phyloP scores from a whole-genome alignment of 2,113 vertebrate genomes.

The Corvus cornix region DNA sequence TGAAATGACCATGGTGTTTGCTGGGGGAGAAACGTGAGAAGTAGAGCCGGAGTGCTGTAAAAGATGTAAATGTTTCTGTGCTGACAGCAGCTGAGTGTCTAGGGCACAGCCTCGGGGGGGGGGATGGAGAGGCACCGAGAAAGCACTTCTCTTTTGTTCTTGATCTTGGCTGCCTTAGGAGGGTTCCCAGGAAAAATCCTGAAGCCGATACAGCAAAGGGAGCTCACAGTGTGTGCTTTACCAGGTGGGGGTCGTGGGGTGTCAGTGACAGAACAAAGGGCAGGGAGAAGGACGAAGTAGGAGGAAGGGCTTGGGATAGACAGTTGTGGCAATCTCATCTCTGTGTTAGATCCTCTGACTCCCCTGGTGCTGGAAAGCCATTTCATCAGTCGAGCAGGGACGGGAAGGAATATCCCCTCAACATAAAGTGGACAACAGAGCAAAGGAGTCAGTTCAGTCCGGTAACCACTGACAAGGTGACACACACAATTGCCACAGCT shows the following conservation, averaged over 20 bases:
- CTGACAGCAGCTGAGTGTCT: constrained; percentile 80
- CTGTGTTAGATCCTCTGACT: constrained; percentile 39
- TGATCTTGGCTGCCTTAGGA: constrained; percentile 72
- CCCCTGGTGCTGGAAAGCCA: neutral
- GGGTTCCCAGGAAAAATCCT: constrained; percentile 33
- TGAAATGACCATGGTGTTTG: constrained; percentile 5
- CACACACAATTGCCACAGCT: neutral
- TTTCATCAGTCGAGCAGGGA: neutral
- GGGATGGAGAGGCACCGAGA: constrained; percentile 51
- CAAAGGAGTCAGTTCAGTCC: neutral
- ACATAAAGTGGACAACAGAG: neutral
- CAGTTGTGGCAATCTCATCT: constrained; percentile 52
- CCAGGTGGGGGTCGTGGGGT: neutral
- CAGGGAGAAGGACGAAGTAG: neutral
- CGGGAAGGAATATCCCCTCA: neutral
- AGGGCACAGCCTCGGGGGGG: constrained; percentile 67
- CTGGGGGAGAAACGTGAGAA: constrained; percentile 40
- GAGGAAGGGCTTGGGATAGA: constrained; percentile 53
- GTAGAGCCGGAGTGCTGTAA: constrained; percentile 54
- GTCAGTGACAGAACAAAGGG: constrained; percentile 29
- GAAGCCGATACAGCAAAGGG: constrained; percentile 11
- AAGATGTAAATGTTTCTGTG: constrained; percentile 83
- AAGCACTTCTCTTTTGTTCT: constrained; percentile 74
- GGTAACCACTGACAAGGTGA: neutral
- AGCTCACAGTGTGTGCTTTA: constrained; percentile 64